Percentiles rank a stretch among this genome's conserved stretches.
phyloP scores from a whole-genome alignment of 2,888 invertebrate species.

The Phaonia tiefii region DNA sequence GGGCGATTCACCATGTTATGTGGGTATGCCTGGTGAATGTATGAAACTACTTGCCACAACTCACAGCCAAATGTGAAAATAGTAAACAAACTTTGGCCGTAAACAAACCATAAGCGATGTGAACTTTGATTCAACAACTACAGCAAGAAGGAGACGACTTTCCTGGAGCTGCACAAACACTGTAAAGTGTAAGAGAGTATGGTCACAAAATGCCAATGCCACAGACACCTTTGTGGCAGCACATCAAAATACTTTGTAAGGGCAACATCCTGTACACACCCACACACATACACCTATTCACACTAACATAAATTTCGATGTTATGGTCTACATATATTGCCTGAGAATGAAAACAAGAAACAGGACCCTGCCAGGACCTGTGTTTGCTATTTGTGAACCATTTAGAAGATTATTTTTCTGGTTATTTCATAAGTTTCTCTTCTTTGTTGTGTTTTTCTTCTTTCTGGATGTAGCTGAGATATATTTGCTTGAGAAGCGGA shows the following conservation, averaged over 20 bases:
- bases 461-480: neutral
- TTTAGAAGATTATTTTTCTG: neutral
- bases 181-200: conserved; percentile 44
- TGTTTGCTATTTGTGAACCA: neutral
- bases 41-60: conserved; percentile 11
- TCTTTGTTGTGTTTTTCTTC: neutral
- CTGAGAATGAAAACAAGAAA: too few species aligned
- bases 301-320: neutral
- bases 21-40: neutral
- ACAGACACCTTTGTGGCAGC: conserved; percentile 50
- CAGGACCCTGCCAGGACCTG: neutral
- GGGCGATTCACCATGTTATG: conserved; percentile 20
- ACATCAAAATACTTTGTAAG: conserved; percentile 22
- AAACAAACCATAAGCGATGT: conserved; percentile 66
- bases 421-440: too few species aligned
- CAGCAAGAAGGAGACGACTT: neutral
- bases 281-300: neutral
- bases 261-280: neutral
- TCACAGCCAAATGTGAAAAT: conserved; percentile 28
- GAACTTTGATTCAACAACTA: conserved; percentile 60
- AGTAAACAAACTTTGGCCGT: conserved; percentile 65
- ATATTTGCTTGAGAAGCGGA: too few species aligned
- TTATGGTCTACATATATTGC: too few species aligned
- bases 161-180: conserved; percentile 6
- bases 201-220: conserved; percentile 52